Conservation (phyloP, 2,888 invertebrate genomes). For the Scelioninae gen. 1 region DNA sequence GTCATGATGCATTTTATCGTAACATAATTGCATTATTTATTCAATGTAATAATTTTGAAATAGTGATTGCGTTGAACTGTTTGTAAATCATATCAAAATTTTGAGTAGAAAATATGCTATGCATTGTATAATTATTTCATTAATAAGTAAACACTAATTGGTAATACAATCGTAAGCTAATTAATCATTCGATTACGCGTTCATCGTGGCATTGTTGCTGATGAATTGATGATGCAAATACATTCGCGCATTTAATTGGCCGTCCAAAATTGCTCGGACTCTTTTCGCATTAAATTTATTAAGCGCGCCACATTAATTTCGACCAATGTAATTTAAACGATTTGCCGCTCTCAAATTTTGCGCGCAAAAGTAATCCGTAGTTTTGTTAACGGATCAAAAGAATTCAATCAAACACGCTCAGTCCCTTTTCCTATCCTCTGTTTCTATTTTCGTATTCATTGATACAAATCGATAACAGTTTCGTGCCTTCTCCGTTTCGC, state of each 20-base stretch:
- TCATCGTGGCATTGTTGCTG: conserved; percentile 51
- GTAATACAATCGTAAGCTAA: conserved; percentile 63
- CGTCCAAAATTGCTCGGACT: conserved; percentile 14
- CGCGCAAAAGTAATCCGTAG: conserved; percentile 16
- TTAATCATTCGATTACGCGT: conserved; percentile 67
- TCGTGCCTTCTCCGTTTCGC: conserved; percentile 26
- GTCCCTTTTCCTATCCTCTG: neutral
- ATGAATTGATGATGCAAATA: conserved; percentile 57
- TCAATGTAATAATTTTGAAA: conserved; percentile 55
- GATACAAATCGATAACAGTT: conserved; percentile 44
- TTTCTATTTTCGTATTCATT: conserved; percentile 31
- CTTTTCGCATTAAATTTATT: conserved; percentile 15
- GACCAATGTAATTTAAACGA: neutral
- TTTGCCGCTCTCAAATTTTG: neutral
- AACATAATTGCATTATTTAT: conserved; percentile 61
- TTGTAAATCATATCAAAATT: conserved; percentile 63
- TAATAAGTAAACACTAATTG: conserved; percentile 65
- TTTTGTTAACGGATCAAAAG: conserved; percentile 35
- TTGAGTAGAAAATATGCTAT: conserved; percentile 54
- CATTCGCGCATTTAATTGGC: conserved; percentile 40
- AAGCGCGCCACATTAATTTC: conserved; percentile 3
- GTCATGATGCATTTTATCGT: conserved; percentile 54
- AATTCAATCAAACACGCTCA: conserved; percentile 26
- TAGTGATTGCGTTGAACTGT: conserved; percentile 39
- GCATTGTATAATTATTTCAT: conserved; percentile 63